Evolutionary conservation across 2,113 vertebrate genomes (phyloP).

Genomic region (Ptyas mucosa): DNA sequence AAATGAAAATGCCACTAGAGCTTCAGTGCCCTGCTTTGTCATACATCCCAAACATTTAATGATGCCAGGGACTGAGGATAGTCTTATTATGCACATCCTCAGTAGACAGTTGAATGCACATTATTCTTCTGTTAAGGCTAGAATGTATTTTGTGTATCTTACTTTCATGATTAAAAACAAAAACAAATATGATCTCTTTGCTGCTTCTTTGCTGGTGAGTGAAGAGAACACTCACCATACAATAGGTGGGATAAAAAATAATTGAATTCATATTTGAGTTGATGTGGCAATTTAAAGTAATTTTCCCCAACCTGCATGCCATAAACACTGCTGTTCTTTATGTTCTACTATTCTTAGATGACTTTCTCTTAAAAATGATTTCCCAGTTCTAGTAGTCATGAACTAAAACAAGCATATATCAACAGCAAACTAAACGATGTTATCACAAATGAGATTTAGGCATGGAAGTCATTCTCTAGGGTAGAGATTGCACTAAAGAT

Average conservation of each 20-base stretch:
- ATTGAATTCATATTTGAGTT: constrained; percentile 10
- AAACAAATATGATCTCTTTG: constrained; percentile 21
- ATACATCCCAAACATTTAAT: not conserved
- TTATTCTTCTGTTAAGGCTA: not conserved
- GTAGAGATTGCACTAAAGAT: not conserved
- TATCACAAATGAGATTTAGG: constrained; percentile 4
- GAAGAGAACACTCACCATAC: constrained; percentile 21
- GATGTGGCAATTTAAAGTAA: constrained; percentile 8
- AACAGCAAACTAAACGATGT: constrained; percentile 12
- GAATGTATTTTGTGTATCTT: constrained; percentile 1
- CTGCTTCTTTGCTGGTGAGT: too few species aligned
- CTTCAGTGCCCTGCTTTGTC: not conserved
- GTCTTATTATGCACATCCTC: not conserved
- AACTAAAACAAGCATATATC: constrained; percentile 9
- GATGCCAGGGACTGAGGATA: not conserved
- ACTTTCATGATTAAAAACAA: not conserved
- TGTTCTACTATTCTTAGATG: constrained; percentile 15
- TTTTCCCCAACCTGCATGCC: constrained; percentile 20
- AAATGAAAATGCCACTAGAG: constrained; percentile 24
- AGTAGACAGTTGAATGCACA: not conserved
- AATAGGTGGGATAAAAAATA: constrained; percentile 32
- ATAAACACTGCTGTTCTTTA: not conserved
- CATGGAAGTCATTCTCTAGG: not conserved
- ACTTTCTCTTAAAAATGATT: not conserved
- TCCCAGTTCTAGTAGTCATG: not conserved